Conservation (phyloP, 2,888 invertebrate genomes). For the Stenoptilia bipunctidactyla region DNA sequence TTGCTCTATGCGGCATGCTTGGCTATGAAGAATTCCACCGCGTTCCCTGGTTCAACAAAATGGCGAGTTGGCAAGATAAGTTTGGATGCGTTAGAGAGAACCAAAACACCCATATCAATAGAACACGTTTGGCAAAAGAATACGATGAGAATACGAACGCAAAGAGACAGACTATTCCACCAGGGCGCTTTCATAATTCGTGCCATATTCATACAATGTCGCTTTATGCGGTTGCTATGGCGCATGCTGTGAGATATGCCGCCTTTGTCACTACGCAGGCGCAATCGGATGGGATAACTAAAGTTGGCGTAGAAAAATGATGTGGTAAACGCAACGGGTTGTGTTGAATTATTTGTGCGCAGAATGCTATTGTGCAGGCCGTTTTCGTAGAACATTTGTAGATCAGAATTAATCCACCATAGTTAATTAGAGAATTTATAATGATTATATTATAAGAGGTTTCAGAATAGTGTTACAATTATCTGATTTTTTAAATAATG, state of each 20-base stretch:
- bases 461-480: no score
- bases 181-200: neutral
- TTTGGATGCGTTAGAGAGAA: conserved; percentile 4
- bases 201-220: conserved; percentile 3
- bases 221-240: conserved; percentile 1
- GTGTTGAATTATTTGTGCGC: no score
- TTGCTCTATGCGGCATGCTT: conserved; percentile 15
- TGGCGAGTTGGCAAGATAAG: conserved; percentile 4
- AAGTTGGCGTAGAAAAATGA: no score
- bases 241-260: conserved; percentile 2
- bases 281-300: no score
- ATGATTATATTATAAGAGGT: no score
- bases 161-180: neutral
- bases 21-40: conserved; percentile 24
- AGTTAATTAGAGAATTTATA: no score
- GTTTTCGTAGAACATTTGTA: no score
- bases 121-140: neutral
- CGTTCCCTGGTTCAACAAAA: conserved; percentile 19
- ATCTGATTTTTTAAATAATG: no score
- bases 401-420: no score
- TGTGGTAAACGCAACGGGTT: no score
- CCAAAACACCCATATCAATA: conserved; percentile 1
- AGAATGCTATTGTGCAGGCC: no score
- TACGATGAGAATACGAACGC: neutral
- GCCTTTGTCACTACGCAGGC: no score